phyloP scores from a whole-genome alignment of 1,140 invertebrate species.

The Drosophila truncata region DNA sequence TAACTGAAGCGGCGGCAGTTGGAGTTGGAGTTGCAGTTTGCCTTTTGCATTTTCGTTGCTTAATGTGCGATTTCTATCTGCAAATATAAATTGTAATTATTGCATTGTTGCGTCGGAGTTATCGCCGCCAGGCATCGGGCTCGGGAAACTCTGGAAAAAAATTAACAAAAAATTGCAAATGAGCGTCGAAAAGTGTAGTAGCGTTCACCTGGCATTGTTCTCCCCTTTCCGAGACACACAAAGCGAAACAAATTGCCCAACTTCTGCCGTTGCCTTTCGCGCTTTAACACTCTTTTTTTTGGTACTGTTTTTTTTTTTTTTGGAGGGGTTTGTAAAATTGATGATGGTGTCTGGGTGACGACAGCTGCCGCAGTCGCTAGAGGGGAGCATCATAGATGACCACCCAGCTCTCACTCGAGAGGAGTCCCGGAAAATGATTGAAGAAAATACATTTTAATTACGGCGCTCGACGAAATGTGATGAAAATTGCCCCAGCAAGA shows the following conservation, averaged over 20 bases:
- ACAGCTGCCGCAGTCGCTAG: conserved; percentile 52
- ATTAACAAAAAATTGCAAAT: conserved; percentile 82
- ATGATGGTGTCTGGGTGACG: conserved; percentile 66
- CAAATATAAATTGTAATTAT: conserved; percentile 83
- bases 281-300: conserved; percentile 71
- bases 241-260: conserved; percentile 81
- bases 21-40: conserved; percentile 51
- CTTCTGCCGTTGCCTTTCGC: conserved; percentile 65
- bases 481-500: conserved; percentile 57
- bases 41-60: conserved; percentile 54
- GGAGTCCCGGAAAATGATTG: conserved; percentile 47
- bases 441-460: conserved; percentile 81
- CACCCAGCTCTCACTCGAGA: conserved; percentile 48
- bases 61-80: conserved; percentile 79
- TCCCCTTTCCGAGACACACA: conserved; percentile 49
- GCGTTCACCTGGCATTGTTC: conserved; percentile 73
- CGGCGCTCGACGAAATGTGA: conserved; percentile 53
- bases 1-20: conserved; percentile 49
- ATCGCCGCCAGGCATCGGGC: conserved; percentile 62
- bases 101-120: conserved; percentile 69
- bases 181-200: conserved; percentile 70
- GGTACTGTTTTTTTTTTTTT: neutral
- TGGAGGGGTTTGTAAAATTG: conserved; percentile 59
- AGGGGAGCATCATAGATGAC: conserved; percentile 28
- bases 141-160: conserved; percentile 31